Evolutionary conservation across 2,888 invertebrate genomes (phyloP), one percentile per base, ranked within the genome.

Genomic region (Eueremaeus valkanovi): DNA sequence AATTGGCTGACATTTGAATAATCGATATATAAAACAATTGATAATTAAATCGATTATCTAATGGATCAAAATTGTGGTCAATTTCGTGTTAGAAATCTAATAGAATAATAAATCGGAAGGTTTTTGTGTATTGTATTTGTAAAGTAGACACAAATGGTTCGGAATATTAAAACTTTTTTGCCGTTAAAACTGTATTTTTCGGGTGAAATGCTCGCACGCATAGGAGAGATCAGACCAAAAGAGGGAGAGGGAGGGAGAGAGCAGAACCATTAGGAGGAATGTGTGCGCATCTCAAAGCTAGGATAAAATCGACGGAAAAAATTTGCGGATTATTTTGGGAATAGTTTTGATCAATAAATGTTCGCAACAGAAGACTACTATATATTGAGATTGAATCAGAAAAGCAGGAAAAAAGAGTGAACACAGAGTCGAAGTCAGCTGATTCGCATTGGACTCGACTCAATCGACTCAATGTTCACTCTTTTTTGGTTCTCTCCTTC

Each of bases 21-120:
- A 21, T 21, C 18, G 51, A 16, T 21, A 3, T 51, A 21, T 21
- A 51, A n/a, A 51, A n/a, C n/a, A n/a, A 51, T 51, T n/a, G 8
- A 16, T 51, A 51, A 51, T 51, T 51, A n/a, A 51, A 51, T 51
- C 51, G 51, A 51, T 51, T n/a, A 51, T 51, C 51, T 21, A 21
- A 51, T 51, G 21, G 21, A 51, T 51, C n/a, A 8, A 51, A 51
- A 21, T 51, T 51, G 51, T 51, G 51, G 51, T 51, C 16, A 51
- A 45, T 21, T 51, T 51, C 51, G 51, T 51, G 51, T 51, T 51
- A 5, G 21, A n/a, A n/a, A 51, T 21, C 51, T 51, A 51, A 51
- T 51, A 51, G 51, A 51, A 51, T 51, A 51, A 51, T 51, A 51
- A 51, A 51, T 51, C 51, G n/a, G 51, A 51, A n/a, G n/a, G n/a